A percentile compares a stretch with the other conserved stretches of the same genome.
Conservation (phyloP, 2,797 vertebrate species). For the Xerus rutilus region DNA sequence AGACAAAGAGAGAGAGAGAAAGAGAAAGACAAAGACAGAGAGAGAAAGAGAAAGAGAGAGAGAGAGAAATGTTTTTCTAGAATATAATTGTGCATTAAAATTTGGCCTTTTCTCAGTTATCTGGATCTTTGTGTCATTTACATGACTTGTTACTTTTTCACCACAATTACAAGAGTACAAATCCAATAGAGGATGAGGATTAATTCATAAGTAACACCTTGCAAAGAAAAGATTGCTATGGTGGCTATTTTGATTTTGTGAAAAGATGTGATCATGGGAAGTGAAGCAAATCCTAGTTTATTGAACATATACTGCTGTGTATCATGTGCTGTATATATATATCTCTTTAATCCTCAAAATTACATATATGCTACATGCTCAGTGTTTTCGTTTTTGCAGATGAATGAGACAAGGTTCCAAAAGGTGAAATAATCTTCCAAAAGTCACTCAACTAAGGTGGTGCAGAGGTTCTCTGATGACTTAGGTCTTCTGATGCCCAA, state of each 20-base stretch:
- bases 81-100: neutral
- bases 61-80: neutral
- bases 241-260: constrained; percentile 40
- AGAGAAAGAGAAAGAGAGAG: no score
- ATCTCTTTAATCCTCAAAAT: neutral
- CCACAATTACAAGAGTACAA: neutral
- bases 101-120: neutral
- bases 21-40: no score
- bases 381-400: neutral
- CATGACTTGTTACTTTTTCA: neutral
- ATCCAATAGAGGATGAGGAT: neutral
- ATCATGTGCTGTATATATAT: neutral
- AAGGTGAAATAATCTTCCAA: neutral
- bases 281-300: neutral
- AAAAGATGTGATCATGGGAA: neutral
- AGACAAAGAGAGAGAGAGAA: no score
- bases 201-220: neutral
- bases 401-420: neutral
- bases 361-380: neutral
- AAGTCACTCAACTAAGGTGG: neutral
- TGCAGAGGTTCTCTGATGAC: neutral
- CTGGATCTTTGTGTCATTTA: neutral
- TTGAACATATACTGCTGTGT: neutral
- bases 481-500: neutral
- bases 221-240: neutral